A percentile compares a stretch with the other conserved stretches of the same genome.
Conservation (phyloP, 2,797 vertebrate genomes). For the Sebastes oblongus region DNA sequence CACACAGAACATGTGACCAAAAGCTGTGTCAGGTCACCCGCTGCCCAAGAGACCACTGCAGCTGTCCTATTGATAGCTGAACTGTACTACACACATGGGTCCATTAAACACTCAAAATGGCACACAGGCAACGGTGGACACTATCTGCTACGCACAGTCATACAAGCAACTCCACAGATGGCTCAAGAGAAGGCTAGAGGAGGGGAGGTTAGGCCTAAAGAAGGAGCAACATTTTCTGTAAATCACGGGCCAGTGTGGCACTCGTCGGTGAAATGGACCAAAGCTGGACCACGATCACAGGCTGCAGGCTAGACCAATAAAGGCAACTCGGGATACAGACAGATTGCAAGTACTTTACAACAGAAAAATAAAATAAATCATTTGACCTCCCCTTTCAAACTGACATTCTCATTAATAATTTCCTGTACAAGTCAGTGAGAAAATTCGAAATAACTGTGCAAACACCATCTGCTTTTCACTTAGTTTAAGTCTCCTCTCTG, state of each 20-base stretch:
- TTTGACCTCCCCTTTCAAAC: background rate
- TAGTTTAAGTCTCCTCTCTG: slow-evolving; percentile 25
- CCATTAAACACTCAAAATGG: slow-evolving; percentile 70
- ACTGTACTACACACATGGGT: slow-evolving; percentile 60
- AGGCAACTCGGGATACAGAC: background rate
- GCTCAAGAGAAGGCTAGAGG: background rate
- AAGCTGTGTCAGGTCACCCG: slow-evolving; percentile 72
- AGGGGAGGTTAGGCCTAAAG: background rate
- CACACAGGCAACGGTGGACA: slow-evolving; percentile 44
- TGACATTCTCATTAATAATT: background rate
- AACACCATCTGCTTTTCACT: slow-evolving; percentile 22
- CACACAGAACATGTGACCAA: slow-evolving; percentile 65
- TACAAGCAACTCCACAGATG: slow-evolving; percentile 11
- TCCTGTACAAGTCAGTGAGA: background rate
- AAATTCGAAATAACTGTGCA: background rate
- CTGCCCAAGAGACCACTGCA: slow-evolving; percentile 74
- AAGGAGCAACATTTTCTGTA: background rate
- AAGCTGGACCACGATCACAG: slow-evolving; percentile 5
- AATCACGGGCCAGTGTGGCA: slow-evolving; percentile 22
- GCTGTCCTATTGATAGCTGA: slow-evolving; percentile 79
- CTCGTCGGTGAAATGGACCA: background rate
- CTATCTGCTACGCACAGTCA: slow-evolving; percentile 32
- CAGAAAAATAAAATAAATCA: background rate
- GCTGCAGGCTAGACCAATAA: slow-evolving; percentile 1
- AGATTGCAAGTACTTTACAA: background rate